Evolutionary conservation across 1,140 invertebrate species (phyloP).

Genomic region (Cheumatopsyche charites): DNA sequence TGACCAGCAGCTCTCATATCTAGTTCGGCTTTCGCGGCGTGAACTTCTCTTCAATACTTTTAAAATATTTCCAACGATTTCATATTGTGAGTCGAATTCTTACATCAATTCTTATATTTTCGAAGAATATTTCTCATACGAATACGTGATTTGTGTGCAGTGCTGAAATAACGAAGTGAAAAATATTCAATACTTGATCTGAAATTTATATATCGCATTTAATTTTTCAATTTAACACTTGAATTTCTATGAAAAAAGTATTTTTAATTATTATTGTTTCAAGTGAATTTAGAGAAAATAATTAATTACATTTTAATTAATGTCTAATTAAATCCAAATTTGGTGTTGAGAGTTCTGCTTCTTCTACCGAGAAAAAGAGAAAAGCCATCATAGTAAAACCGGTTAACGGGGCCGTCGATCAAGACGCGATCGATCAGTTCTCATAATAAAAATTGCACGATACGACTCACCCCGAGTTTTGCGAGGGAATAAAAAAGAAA

Average conservation of each 20-base stretch:
- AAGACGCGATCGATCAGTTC: not conserved
- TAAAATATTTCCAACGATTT: not conserved
- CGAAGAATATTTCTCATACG: too few species aligned
- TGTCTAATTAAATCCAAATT: not conserved
- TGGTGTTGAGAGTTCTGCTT: not conserved
- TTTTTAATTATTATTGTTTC: not conserved
- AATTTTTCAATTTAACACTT: too few species aligned
- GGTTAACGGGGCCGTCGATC: constrained; percentile 7
- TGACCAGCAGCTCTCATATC: constrained; percentile 40
- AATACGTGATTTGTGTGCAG: too few species aligned
- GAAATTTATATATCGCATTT: too few species aligned
- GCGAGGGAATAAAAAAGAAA: too few species aligned
- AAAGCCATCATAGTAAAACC: constrained; percentile 13
- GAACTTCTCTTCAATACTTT: constrained; percentile 32
- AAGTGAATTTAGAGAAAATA: not conserved
- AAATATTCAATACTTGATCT: too few species aligned
- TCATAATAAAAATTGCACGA: not conserved
- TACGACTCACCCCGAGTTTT: too few species aligned
- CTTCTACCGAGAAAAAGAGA: constrained; percentile 15
- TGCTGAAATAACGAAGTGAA: too few species aligned
- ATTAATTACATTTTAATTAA: too few species aligned
- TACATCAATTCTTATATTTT: too few species aligned
- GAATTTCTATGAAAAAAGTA: too few species aligned
- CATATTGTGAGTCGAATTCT: not conserved
- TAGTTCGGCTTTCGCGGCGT: constrained; percentile 41